Conservation (phyloP, 2,888 invertebrate genomes). For the Galerucella calmariensis region DNA sequence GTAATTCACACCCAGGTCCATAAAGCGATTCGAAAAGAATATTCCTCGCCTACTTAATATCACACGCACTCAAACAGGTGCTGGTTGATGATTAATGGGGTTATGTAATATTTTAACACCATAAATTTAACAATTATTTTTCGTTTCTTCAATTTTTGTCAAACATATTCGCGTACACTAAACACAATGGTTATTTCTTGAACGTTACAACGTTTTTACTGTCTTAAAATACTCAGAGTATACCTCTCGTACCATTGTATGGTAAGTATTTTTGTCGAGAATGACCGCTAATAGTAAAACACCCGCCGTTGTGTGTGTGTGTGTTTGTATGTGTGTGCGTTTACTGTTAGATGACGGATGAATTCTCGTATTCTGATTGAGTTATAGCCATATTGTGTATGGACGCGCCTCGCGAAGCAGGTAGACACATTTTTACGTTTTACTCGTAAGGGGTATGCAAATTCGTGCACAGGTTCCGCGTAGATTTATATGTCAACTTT, state of each 20-base stretch:
- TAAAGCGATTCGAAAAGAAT: slow-evolving; percentile 7
- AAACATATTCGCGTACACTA: neutral
- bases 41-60: slow-evolving; percentile 3
- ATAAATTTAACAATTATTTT: neutral
- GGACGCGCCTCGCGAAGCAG: slow-evolving; percentile 42
- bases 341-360: slow-evolving; percentile 52
- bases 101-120: neutral
- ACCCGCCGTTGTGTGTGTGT: slow-evolving; percentile 46
- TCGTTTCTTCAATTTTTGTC: neutral
- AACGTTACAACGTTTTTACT: slow-evolving; percentile 38
- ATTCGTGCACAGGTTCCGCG: slow-evolving; percentile 43
- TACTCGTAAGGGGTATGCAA: slow-evolving; percentile 46
- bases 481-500: slow-evolving; percentile 42
- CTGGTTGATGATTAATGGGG: neutral
- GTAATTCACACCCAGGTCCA: slow-evolving; percentile 24
- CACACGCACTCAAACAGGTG: neutral
- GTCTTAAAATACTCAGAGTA: slow-evolving; percentile 40
- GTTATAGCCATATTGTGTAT: slow-evolving; percentile 49
- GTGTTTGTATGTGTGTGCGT: slow-evolving; percentile 32
- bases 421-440: slow-evolving; percentile 35
- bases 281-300: slow-evolving; percentile 49
- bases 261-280: slow-evolving; percentile 49
- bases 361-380: slow-evolving; percentile 50
- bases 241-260: slow-evolving; percentile 48
- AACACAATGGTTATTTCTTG: slow-evolving; percentile 31